A percentile compares a stretch with the other conserved stretches of the same genome.
Conservation (phyloP, 2,113 vertebrate genomes). For the Himantopus leucocephalus region DNA sequence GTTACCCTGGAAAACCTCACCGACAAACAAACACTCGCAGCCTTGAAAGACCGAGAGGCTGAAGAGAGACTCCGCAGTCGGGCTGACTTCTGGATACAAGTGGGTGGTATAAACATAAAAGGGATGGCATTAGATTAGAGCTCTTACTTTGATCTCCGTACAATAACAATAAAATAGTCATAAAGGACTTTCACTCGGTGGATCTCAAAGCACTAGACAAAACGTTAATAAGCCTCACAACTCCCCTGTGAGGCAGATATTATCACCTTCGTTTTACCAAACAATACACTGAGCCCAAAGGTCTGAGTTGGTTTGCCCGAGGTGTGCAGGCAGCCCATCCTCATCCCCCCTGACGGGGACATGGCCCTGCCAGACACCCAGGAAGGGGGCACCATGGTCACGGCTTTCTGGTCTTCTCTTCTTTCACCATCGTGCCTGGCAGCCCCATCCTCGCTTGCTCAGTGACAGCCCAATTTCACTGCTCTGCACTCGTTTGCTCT, state of each 20-base stretch:
- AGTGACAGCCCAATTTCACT: rapidly evolving
- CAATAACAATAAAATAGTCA: conserved; percentile 58
- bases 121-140: conserved; percentile 65
- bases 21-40: background rate
- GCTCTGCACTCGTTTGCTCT: rapidly evolving
- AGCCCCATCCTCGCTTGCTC: rapidly evolving
- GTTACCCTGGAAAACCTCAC: conserved; percentile 54
- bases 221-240: background rate
- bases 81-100: conserved; percentile 26
- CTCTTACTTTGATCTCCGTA: conserved; percentile 26
- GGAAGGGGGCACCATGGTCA: rapidly evolving
- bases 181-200: conserved; percentile 47
- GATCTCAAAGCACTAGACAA: conserved; percentile 25
- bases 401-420: background rate
- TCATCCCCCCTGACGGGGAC: background rate
- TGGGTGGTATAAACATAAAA: conserved; percentile 64
- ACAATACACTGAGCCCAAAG: background rate
- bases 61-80: background rate
- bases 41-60: background rate
- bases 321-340: background rate
- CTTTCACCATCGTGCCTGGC: background rate
- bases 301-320: background rate
- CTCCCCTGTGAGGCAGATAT: conserved; percentile 24
- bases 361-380: background rate
- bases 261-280: background rate